phyloP scores from a whole-genome alignment of 2,113 vertebrate species.

The Calidris pygmaea region DNA sequence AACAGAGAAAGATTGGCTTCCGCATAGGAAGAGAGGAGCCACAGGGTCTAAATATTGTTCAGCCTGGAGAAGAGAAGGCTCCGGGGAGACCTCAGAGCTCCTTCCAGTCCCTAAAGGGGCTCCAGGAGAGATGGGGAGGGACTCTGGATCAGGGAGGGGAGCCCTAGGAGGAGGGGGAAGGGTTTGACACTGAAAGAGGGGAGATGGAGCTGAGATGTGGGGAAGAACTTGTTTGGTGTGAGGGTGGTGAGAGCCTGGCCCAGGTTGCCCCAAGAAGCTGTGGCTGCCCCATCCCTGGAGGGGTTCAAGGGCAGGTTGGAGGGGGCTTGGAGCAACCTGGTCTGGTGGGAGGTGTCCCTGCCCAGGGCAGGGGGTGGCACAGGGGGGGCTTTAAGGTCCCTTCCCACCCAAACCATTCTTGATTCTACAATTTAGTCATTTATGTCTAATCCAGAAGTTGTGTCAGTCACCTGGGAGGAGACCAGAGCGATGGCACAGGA shows the following conservation, averaged over 20 bases:
- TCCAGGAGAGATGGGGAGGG: neutral
- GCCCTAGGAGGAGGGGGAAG: neutral
- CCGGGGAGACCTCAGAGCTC: neutral
- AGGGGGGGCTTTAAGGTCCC: neutral
- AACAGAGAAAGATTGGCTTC: neutral
- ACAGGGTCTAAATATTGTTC: neutral
- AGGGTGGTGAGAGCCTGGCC: neutral
- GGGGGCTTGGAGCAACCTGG: neutral
- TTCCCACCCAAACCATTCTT: neutral
- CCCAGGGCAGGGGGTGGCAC: neutral
- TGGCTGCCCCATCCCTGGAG: neutral
- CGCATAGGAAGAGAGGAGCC: neutral
- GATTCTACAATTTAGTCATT: neutral
- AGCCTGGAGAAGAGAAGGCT: neutral
- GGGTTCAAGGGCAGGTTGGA: neutral
- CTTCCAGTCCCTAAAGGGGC: neutral
- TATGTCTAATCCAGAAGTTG: neutral
- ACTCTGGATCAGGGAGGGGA: neutral
- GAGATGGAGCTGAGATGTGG: neutral
- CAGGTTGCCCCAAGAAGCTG: neutral
- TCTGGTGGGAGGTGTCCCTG: neutral
- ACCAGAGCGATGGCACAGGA: fast-evolving
- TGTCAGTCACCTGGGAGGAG: too few relatives aligned
- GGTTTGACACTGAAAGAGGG: neutral
- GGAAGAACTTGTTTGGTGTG: neutral